Evolutionary conservation across 2,888 invertebrate species (phyloP).

Genomic region (Philaethria dido): DNA sequence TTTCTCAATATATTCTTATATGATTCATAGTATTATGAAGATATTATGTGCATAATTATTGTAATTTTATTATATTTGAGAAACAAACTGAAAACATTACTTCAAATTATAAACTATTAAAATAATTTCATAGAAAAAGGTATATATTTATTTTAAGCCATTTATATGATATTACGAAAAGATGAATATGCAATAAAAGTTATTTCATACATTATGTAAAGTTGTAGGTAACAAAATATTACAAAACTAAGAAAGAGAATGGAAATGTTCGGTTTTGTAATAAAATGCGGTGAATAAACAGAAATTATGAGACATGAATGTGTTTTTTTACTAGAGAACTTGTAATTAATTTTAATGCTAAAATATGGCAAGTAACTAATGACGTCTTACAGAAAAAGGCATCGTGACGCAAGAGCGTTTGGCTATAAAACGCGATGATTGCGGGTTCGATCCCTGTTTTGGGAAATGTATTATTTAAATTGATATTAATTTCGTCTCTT

Average conservation of each 20-base stretch:
- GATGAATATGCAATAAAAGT: conserved; percentile 1
- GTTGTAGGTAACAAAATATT: conserved; percentile 10
- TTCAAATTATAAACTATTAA: not conserved
- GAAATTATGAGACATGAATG: not conserved
- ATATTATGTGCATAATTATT: no score
- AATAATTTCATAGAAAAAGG: not conserved
- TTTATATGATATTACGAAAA: not conserved
- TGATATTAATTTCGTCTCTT: no score
- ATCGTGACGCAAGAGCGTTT: no score
- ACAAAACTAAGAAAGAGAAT: conserved; percentile 19
- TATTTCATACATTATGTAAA: conserved; percentile 14
- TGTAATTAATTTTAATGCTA: no score
- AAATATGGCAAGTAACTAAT: no score
- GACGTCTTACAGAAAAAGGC: no score
- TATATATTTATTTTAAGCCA: not conserved
- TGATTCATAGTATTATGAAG: no score
- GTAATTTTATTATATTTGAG: no score
- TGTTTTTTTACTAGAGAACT: not conserved
- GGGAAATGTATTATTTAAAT: no score
- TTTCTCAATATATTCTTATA: no score
- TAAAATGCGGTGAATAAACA: conserved; percentile 2
- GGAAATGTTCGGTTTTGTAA: conserved; percentile 11
- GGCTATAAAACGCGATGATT: no score
- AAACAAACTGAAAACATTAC: not conserved
- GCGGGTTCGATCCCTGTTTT: no score